phyloP scores from a whole-genome alignment of 2,888 invertebrate genomes.

The Cephus spinipes region DNA sequence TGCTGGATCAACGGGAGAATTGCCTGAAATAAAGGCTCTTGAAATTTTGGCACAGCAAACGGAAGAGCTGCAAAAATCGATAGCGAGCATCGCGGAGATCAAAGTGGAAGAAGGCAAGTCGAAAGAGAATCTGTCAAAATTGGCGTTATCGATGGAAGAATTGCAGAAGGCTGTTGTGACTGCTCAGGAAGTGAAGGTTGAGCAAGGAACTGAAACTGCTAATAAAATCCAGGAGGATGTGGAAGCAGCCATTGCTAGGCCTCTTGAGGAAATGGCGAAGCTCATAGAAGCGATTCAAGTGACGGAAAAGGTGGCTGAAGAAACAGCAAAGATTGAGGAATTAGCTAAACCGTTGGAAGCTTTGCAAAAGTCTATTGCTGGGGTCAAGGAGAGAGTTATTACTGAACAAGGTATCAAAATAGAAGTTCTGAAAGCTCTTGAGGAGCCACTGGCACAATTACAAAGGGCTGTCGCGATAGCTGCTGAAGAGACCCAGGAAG shows the following conservation, averaged over 20 bases:
- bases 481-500: slow-evolving; percentile 1
- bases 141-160: slow-evolving; percentile 27
- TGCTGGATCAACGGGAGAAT: neutral
- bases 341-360: slow-evolving; percentile 12
- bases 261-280: slow-evolving; percentile 15
- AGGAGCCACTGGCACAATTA: slow-evolving; percentile 25
- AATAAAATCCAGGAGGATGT: slow-evolving; percentile 12
- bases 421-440: slow-evolving; percentile 25
- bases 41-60: slow-evolving; percentile 21
- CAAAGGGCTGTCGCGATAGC: slow-evolving; percentile 25
- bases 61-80: slow-evolving; percentile 20
- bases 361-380: slow-evolving; percentile 21
- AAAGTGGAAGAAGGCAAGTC: slow-evolving; percentile 3
- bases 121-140: slow-evolving; percentile 14
- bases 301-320: slow-evolving; percentile 17
- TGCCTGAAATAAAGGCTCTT: slow-evolving; percentile 9
- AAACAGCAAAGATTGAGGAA: slow-evolving; percentile 5
- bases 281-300: slow-evolving; percentile 1
- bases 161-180: slow-evolving; percentile 27
- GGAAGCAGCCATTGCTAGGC: slow-evolving; percentile 6
- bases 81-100: slow-evolving; percentile 8
- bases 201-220: neutral
- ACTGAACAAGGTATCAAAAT: slow-evolving; percentile 29
- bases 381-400: slow-evolving; percentile 14
- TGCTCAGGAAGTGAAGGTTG: slow-evolving; percentile 6